These are phyloP conservation scores for Vicugna pacos DNA, from an alignment of 2,113 vertebrate genomes.

Conservation along the genomic window DNA sequence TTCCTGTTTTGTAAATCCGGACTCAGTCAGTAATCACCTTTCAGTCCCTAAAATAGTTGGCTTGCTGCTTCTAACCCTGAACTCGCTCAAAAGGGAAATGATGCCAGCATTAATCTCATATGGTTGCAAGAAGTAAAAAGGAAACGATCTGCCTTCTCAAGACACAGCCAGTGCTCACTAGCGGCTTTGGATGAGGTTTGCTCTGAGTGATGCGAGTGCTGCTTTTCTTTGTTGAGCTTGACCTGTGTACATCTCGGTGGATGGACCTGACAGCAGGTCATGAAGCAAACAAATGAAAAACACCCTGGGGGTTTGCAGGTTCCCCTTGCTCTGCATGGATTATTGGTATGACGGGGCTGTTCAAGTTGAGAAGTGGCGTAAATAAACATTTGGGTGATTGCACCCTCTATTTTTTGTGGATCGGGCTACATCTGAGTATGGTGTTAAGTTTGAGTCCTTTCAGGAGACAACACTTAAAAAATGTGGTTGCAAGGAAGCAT, in stretches of 20 bases:
- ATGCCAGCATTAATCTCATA: not conserved
- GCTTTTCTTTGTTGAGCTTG: not conserved
- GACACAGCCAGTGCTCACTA: not conserved
- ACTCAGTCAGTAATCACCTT: not conserved
- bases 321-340: not conserved
- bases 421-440: not conserved
- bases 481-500: not conserved
- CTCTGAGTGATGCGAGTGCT: not conserved
- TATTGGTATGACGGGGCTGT: not conserved
- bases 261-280: not conserved
- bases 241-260: not conserved
- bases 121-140: not conserved
- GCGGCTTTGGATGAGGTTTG: not conserved
- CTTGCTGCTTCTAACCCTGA: not conserved
- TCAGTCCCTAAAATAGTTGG: not conserved
- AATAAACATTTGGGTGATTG: no score
- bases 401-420: not conserved
- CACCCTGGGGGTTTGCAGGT: not conserved
- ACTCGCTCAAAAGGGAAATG: not conserved
- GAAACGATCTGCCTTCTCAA: not conserved
- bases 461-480: not conserved
- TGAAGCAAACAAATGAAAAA: not conserved
- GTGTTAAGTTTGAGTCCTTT: not conserved
- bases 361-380: not conserved
- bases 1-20: not conserved